Evolutionary conservation across 2,113 vertebrate genomes (phyloP).

Genomic region (Columbina picui): DNA sequence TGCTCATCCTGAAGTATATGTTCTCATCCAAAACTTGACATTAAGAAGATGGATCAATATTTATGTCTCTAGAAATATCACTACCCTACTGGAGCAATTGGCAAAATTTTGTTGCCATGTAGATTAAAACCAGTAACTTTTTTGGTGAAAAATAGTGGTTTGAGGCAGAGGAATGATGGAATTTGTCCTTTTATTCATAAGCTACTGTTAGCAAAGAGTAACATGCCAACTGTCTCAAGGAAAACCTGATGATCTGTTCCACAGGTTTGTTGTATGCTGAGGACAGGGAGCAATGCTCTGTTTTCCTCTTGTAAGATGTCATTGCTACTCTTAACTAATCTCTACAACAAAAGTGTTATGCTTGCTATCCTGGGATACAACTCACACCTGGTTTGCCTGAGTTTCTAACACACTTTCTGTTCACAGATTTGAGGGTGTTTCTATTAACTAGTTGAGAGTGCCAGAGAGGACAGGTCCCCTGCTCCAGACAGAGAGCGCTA

Average conservation of each 20-base stretch:
- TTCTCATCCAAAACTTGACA: neutral
- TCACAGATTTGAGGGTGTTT: neutral
- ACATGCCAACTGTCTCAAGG: neutral
- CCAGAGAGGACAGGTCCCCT: neutral
- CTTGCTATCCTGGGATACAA: neutral
- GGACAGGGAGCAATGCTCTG: neutral
- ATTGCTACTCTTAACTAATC: neutral
- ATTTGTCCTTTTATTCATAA: neutral
- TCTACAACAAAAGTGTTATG: neutral
- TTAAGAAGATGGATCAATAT: neutral
- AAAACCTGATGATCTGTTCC: neutral
- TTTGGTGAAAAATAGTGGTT: neutral
- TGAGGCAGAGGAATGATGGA: neutral
- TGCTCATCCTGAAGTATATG: neutral
- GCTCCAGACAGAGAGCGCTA: accelerated
- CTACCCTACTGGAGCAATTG: neutral
- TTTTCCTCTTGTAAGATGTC: neutral
- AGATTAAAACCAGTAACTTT: neutral
- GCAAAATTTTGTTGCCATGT: neutral
- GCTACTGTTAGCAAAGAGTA: neutral
- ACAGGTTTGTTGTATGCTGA: neutral
- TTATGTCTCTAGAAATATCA: neutral
- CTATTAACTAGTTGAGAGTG: neutral
- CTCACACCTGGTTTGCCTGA: neutral
- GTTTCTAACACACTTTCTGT: neutral